Conservation (phyloP, 2,888 invertebrate genomes). For the Barypeithes pellucidus region DNA sequence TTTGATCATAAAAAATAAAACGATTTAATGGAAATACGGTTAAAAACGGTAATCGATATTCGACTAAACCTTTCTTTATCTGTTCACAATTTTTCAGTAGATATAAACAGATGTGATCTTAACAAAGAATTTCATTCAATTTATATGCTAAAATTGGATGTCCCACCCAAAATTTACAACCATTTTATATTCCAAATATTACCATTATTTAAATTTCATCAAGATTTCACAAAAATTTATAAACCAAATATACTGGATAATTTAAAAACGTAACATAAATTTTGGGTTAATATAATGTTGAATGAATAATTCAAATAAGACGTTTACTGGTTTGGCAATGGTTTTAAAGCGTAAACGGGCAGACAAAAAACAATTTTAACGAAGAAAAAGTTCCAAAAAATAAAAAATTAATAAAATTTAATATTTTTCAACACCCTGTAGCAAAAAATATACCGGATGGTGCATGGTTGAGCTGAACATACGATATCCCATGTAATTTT, state of each 20-base stretch:
- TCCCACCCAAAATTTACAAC: slow-evolving; percentile 4
- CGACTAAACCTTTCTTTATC: no score
- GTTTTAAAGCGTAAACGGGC: neutral
- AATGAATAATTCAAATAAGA: slow-evolving; percentile 32
- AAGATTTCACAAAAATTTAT: slow-evolving; percentile 36
- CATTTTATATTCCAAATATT: slow-evolving; percentile 5
- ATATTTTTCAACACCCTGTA: no score
- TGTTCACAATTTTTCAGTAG: neutral
- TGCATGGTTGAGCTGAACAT: no score
- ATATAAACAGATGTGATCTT: no score
- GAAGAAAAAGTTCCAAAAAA: no score
- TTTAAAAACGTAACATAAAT: slow-evolving; percentile 36
- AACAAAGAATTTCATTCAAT: neutral
- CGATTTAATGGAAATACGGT: no score
- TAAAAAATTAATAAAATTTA: no score
- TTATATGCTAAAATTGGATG: slow-evolving; percentile 5
- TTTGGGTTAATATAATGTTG: slow-evolving; percentile 27
- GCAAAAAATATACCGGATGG: no score
- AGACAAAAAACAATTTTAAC: slow-evolving; percentile 12
- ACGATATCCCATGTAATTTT: no score
- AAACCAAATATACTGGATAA: slow-evolving; percentile 32
- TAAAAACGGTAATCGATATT: no score
- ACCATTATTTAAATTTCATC: slow-evolving; percentile 33
- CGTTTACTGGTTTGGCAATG: slow-evolving; percentile 9
- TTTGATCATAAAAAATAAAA: no score